A percentile compares a stretch with the other conserved stretches of the same genome.
These are phyloP conservation scores for Hipparchia semele DNA, from an alignment of 2,888 invertebrate species.

Conservation along the genomic window DNA sequence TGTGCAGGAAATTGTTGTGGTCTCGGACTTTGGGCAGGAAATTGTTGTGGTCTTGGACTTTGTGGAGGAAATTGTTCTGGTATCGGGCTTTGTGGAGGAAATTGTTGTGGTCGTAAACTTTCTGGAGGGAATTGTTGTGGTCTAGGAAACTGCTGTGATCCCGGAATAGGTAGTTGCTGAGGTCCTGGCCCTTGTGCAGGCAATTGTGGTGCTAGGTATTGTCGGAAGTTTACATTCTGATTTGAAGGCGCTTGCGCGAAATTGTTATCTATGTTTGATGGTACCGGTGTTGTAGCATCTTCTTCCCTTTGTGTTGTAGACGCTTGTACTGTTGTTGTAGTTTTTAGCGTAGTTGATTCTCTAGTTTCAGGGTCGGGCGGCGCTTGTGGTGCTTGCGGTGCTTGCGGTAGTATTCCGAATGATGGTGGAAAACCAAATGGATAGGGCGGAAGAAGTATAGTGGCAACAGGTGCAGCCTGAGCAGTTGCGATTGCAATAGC, in stretches of 20 bases:
- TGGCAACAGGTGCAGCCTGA: slow-evolving; percentile 72
- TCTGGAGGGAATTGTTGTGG: neutral
- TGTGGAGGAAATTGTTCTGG: neutral
- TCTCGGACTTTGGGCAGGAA: slow-evolving; percentile 14
- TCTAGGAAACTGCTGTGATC: slow-evolving; percentile 15
- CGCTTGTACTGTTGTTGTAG: slow-evolving; percentile 43
- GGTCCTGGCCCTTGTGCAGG: slow-evolving; percentile 41
- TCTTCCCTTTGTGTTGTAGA: slow-evolving; percentile 56
- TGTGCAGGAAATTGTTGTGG: slow-evolving; percentile 11
- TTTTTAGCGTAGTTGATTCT: slow-evolving; percentile 50
- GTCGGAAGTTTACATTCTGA: slow-evolving; percentile 62
- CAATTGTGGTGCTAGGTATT: slow-evolving; percentile 53
- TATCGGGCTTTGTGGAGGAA: neutral
- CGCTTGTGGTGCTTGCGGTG: slow-evolving; percentile 47
- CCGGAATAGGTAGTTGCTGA: slow-evolving; percentile 8
- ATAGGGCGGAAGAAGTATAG: slow-evolving; percentile 72
- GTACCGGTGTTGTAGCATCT: slow-evolving; percentile 60
- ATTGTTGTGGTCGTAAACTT: neutral
- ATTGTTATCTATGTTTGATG: slow-evolving; percentile 64
- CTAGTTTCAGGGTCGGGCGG: slow-evolving; percentile 59
- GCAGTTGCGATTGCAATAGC: slow-evolving; percentile 75
- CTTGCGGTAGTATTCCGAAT: slow-evolving; percentile 61
- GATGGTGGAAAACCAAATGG: slow-evolving; percentile 70
- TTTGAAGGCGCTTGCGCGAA: slow-evolving; percentile 70
- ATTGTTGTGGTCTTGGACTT: slow-evolving; percentile 12